phyloP scores from a whole-genome alignment of 2,888 invertebrate genomes.

The Rotaria magnacalcarata region DNA sequence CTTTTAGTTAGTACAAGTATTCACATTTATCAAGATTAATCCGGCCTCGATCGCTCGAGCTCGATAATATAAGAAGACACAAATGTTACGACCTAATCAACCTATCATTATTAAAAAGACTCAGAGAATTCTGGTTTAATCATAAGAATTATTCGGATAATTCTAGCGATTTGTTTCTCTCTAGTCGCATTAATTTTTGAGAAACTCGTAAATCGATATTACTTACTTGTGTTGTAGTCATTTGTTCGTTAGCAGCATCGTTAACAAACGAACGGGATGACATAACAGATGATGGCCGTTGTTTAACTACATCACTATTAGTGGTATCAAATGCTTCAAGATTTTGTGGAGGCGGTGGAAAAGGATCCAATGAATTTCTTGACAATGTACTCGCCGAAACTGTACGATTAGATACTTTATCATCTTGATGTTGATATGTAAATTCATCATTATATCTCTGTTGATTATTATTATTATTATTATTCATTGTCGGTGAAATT shows the following conservation, averaged over 20 bases:
- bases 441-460: background rate
- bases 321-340: background rate
- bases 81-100: too few relatives aligned
- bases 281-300: background rate
- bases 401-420: background rate
- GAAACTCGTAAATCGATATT: too few relatives aligned
- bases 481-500: background rate
- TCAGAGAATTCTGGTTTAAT: too few relatives aligned
- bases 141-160: too few relatives aligned
- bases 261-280: background rate
- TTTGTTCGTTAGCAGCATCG: background rate
- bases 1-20: too few relatives aligned
- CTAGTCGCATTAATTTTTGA: too few relatives aligned
- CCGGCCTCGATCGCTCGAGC: too few relatives aligned
- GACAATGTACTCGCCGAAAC: background rate
- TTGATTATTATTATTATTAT: background rate
- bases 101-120: too few relatives aligned
- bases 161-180: too few relatives aligned
- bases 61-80: too few relatives aligned
- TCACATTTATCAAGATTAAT: too few relatives aligned
- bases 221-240: background rate
- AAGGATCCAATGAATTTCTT: background rate
- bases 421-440: background rate
- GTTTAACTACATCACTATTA: background rate
- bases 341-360: slow-evolving; percentile 24